Percentiles rank a stretch among this genome's conserved stretches.
These are phyloP conservation scores for Drosophila kikkawai DNA, from an alignment of 1,140 invertebrate genomes.

Conservation along the genomic window DNA sequence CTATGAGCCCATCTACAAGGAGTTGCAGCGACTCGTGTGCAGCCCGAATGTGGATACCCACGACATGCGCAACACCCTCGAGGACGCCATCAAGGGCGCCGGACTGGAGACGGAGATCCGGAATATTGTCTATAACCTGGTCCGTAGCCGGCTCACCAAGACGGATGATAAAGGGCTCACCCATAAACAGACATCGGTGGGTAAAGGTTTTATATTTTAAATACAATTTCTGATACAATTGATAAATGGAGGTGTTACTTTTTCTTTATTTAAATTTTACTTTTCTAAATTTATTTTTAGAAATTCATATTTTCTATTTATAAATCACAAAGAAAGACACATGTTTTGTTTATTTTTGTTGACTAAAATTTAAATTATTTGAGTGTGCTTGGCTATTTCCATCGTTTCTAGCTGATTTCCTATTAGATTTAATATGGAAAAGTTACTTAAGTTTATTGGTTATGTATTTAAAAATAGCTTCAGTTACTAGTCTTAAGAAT, in stretches of 20 bases:
- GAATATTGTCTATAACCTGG: constrained; percentile 93
- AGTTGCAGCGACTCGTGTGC: constrained; percentile 88
- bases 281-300: background rate
- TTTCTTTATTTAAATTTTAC: background rate
- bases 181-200: constrained; percentile 49
- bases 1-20: constrained; percentile 88
- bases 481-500: background rate
- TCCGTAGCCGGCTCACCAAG: constrained; percentile 85
- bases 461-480: background rate
- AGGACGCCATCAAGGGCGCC: constrained; percentile 90
- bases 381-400: background rate
- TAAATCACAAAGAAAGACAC: background rate
- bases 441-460: background rate
- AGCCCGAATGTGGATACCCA: constrained; percentile 89
- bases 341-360: background rate
- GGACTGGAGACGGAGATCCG: constrained; percentile 92
- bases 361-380: background rate
- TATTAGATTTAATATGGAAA: background rate
- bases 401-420: background rate
- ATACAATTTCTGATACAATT: background rate
- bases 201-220: background rate
- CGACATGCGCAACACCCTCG: constrained; percentile 91
- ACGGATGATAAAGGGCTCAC: constrained; percentile 48
- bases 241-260: background rate
- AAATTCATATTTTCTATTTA: background rate